phyloP scores from a whole-genome alignment of 2,113 vertebrate genomes.

The Ammospiza caudacuta region DNA sequence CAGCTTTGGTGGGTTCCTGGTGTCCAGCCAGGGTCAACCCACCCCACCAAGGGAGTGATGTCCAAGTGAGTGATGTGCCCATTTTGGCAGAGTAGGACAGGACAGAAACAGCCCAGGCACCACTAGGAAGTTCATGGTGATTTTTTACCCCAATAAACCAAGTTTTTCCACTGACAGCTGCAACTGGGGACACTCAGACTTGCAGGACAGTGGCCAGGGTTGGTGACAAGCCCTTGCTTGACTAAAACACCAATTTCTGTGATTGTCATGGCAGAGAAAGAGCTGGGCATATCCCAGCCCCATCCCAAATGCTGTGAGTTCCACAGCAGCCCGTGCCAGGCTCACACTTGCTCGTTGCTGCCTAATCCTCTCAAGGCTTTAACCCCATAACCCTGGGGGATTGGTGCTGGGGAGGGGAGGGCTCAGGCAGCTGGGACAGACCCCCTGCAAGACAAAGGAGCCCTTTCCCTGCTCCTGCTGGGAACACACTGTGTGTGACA shows the following conservation, averaged over 20 bases:
- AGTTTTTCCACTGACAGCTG: not conserved
- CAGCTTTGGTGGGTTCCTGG: not conserved
- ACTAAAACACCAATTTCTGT: not conserved
- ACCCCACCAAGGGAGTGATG: not conserved
- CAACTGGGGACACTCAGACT: not conserved
- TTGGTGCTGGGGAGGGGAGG: not conserved
- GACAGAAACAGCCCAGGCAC: not conserved
- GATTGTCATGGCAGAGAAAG: not conserved
- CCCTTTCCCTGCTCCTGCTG: not conserved
- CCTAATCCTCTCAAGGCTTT: slow-evolving; percentile 35
- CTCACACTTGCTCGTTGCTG: not conserved
- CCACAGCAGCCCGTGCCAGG: not conserved
- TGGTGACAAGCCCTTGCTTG: not conserved
- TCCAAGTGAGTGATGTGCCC: not conserved
- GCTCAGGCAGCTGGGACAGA: not conserved
- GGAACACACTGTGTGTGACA: rapidly evolving
- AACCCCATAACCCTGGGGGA: not conserved
- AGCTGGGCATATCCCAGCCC: not conserved
- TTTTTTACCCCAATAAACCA: not conserved
- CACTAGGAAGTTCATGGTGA: rapidly evolving
- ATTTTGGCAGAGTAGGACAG: not conserved
- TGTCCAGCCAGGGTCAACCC: not conserved
- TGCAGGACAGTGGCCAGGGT: not conserved
- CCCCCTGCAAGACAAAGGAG: not conserved
- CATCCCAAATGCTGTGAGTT: not conserved